Base-by-base conservation (phyloP, 2,888 invertebrate genomes). In the Pseudococcus viburni region DNA sequence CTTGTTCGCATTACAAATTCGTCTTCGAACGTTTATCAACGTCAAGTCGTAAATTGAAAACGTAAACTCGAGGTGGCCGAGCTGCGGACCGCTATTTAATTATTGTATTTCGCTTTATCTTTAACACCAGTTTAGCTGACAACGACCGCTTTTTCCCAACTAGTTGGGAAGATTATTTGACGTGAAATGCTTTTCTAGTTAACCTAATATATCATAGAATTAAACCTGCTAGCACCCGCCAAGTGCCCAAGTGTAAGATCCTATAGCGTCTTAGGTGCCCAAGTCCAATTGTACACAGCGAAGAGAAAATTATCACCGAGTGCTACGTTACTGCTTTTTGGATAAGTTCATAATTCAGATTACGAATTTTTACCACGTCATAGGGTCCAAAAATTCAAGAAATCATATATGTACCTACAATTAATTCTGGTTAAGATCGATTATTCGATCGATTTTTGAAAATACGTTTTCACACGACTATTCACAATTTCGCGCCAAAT, bases 1-100 rank as follows among this genome's bases (percentile, higher is more conserved):
- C 86, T 77, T 48, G 46, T 86, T 86, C 86, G 19, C 73, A 86
- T 73, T 86, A 86, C 86, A 86, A 86, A 86, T 86, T 86, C 86
- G 86, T 86, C 86, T 86, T 86, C 46, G 86, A 86, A 86, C 86
- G 86, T 86, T 86, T 86, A 86, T 86, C 86, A 86, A 86, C 86
- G 86, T 86, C 86, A 86, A 68, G 46, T 73, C 39, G 86, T 86
- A 86, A 86, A 86, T 86, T 86, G 86, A 86, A 86, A 86, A 86
- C 86, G 86, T 86, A 86, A 86, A 86, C 86, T 86, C 68, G 68
- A 73, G 86, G 86, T 86, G 73, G 68, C 86, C 68, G 68, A 68
- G 86, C 39, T 68, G 64, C 86, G 86, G 26, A 73, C 68, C 64
- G 73, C 86, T 86, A 86, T 86, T 86, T 86, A 86, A 86, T 86